Conservation (phyloP, 2,888 invertebrate species). For the Byasa hedistus region DNA sequence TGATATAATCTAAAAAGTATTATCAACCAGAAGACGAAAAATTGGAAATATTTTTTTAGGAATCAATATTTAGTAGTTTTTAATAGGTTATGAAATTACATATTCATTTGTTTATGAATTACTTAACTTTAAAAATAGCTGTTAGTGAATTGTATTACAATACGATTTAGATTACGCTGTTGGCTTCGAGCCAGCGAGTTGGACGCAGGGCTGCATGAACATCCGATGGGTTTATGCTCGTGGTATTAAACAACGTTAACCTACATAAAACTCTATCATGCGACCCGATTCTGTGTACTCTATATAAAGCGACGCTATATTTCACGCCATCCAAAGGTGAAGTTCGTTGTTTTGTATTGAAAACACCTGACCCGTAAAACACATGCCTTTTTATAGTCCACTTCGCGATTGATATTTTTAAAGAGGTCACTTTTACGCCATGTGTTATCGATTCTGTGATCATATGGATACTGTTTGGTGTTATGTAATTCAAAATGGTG, state of each 20-base stretch:
- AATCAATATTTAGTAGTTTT: no score
- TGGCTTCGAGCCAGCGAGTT: constrained; percentile 27
- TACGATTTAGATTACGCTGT: constrained; percentile 21
- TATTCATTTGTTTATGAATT: constrained; percentile 17
- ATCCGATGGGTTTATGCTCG: constrained; percentile 20
- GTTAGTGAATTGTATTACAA: constrained; percentile 24
- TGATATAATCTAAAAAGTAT: no score
- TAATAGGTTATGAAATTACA: background rate
- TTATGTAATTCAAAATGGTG: no score
- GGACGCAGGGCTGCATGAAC: constrained; percentile 30
- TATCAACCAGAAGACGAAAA: no score
- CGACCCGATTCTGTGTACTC: constrained; percentile 20
- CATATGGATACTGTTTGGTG: background rate
- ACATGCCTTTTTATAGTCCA: background rate
- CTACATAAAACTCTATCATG: constrained; percentile 27
- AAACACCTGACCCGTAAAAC: background rate
- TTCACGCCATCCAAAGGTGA: constrained; percentile 23
- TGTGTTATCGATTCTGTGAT: background rate
- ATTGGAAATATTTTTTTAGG: no score
- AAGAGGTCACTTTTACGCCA: background rate
- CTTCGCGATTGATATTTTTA: background rate
- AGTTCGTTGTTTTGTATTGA: constrained; percentile 19
- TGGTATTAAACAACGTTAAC: constrained; percentile 24
- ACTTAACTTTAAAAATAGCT: constrained; percentile 26
- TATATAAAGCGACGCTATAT: constrained; percentile 18